Evolutionary conservation across 2,113 vertebrate genomes (phyloP).

Genomic region (Cepphus grylle): DNA sequence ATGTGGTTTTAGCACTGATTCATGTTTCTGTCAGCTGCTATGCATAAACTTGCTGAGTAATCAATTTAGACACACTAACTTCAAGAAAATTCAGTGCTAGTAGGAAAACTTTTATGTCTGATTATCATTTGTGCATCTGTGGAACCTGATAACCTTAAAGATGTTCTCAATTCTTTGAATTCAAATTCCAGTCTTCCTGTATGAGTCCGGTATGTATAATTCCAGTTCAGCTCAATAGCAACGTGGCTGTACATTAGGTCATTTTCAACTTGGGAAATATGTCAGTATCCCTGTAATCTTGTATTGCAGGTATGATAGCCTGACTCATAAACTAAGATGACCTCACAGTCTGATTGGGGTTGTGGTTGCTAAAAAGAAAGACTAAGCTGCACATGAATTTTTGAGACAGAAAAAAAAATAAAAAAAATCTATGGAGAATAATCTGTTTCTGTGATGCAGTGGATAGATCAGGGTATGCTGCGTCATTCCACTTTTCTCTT

Average conservation of each 20-base stretch:
- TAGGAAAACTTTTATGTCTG: neutral
- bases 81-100: neutral
- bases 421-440: neutral
- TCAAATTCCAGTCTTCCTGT: neutral
- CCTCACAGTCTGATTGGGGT: neutral
- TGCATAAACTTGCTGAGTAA: slow-evolving; percentile 33
- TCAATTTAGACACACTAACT: neutral
- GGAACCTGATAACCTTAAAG: neutral
- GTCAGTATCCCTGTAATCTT: neutral
- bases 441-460: neutral
- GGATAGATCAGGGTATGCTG: neutral
- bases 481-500: neutral
- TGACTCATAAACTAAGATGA: slow-evolving; percentile 4
- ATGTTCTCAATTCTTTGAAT: neutral
- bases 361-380: neutral
- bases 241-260: neutral
- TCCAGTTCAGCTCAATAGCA: neutral
- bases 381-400: neutral
- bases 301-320: neutral
- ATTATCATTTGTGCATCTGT: neutral
- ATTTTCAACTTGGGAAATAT: slow-evolving; percentile 8
- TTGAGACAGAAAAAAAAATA: neutral
- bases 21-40: slow-evolving; percentile 50
- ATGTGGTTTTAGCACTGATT: slow-evolving; percentile 41
- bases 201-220: neutral